Percentiles rank a stretch among this genome's conserved stretches.
Evolutionary conservation across 2,888 invertebrate species (phyloP).

Genomic region (Folsomia candida): DNA sequence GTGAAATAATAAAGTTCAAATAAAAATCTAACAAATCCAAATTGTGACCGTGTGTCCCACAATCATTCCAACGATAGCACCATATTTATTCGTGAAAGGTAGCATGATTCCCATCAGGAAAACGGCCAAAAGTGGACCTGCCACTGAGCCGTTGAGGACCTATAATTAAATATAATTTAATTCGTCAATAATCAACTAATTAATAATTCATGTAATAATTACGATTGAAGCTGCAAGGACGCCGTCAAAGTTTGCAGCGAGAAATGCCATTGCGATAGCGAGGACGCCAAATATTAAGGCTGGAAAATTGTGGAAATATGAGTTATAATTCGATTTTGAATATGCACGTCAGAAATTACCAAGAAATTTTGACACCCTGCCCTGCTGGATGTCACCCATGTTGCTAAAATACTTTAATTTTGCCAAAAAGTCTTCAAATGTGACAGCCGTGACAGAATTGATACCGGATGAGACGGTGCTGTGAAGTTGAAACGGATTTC

Average conservation of each 20-base stretch:
- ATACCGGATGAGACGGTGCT: slow-evolving; percentile 52
- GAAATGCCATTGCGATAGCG: slow-evolving; percentile 34
- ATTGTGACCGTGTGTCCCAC: slow-evolving; percentile 63
- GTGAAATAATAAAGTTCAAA: no score
- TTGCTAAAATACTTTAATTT: slow-evolving; percentile 27
- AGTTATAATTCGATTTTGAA: not conserved
- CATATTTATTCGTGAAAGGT: slow-evolving; percentile 80
- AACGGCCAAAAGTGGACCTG: slow-evolving; percentile 56
- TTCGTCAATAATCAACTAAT: no score
- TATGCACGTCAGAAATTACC: slow-evolving; percentile 25
- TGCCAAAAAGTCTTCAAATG: slow-evolving; percentile 51
- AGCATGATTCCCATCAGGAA: slow-evolving; percentile 79
- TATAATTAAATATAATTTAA: no score
- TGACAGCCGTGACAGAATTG: slow-evolving; percentile 52
- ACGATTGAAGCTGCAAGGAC: slow-evolving; percentile 41
- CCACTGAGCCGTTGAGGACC: slow-evolving; percentile 48
- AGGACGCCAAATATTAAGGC: slow-evolving; percentile 31
- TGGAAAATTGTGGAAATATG: not conserved
- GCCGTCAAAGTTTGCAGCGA: slow-evolving; percentile 40
- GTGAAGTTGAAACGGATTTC: not conserved
- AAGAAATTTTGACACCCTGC: slow-evolving; percentile 38
- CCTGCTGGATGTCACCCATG: slow-evolving; percentile 37
- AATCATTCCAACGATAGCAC: slow-evolving; percentile 75
- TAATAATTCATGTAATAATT: no score
- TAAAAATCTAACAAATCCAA: slow-evolving; percentile 39